These are phyloP conservation scores for Tauraco hartlaubi DNA, from an alignment of 2,797 vertebrate genomes.

Conservation along the genomic window DNA sequence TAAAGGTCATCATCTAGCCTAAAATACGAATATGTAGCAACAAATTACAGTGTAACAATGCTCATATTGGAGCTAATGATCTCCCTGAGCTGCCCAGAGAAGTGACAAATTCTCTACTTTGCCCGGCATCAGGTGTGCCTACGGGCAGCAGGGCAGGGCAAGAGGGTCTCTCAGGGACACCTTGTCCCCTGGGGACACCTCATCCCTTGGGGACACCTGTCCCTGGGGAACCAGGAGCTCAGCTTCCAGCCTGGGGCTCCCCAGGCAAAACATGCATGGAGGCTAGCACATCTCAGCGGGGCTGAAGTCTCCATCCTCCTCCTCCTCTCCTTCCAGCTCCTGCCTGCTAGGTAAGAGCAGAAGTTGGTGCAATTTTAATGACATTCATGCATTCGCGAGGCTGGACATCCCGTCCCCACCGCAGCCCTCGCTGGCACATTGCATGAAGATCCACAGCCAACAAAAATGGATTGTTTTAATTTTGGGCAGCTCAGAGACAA, in stretches of 20 bases:
- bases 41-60: background rate
- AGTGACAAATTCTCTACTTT: accelerated
- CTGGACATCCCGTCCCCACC: accelerated
- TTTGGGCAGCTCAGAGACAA: background rate
- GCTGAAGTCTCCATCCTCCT: background rate
- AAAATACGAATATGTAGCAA: background rate
- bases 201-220: accelerated
- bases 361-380: background rate
- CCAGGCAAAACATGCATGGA: accelerated
- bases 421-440: accelerated
- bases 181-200: background rate
- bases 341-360: background rate
- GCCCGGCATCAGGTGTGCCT: accelerated
- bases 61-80: background rate
- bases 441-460: background rate
- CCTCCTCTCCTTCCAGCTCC: background rate
- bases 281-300: accelerated
- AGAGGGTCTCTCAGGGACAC: no score
- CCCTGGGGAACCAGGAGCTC: background rate
- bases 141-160: no score
- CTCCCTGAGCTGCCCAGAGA: background rate
- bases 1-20: background rate
- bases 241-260: background rate
- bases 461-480: background rate
- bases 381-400: accelerated